A percentile compares a stretch with the other conserved stretches of the same genome.
These are phyloP conservation scores for Metellina segmentata DNA, from an alignment of 2,888 invertebrate species.

Conservation along the genomic window DNA sequence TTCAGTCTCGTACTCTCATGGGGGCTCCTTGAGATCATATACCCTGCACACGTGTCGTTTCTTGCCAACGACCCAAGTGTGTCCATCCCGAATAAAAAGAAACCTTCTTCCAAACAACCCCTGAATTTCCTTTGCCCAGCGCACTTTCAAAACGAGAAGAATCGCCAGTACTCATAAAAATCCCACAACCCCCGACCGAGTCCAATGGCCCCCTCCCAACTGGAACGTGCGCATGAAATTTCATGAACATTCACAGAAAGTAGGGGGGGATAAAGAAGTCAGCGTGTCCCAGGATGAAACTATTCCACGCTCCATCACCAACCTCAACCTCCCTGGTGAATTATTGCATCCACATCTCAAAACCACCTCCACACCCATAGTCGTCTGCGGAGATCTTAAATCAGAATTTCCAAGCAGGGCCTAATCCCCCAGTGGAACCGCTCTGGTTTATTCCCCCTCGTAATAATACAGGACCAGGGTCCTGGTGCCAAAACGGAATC, in stretches of 20 bases:
- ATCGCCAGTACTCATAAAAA: not conserved
- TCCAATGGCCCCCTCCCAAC: not conserved
- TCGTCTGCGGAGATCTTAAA: slow-evolving; percentile 29
- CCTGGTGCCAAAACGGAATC: slow-evolving; percentile 18
- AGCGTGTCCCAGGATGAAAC: not conserved
- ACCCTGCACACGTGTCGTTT: too few species aligned
- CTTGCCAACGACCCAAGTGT: too few species aligned
- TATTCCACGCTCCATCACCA: not conserved
- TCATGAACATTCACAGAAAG: slow-evolving; percentile 17
- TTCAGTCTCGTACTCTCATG: too few species aligned
- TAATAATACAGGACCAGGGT: slow-evolving; percentile 19
- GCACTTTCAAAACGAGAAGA: not conserved
- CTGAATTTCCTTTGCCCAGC: too few species aligned
- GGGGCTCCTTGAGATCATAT: too few species aligned
- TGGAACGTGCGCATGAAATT: slow-evolving; percentile 42
- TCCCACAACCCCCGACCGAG: not conserved
- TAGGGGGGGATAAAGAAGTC: not conserved
- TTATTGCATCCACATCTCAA: slow-evolving; percentile 24
- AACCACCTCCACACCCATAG: slow-evolving; percentile 44
- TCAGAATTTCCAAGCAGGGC: slow-evolving; percentile 46
- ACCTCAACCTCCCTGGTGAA: slow-evolving; percentile 5
- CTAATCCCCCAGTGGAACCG: slow-evolving; percentile 32
- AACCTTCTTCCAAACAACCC: too few species aligned
- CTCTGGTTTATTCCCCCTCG: slow-evolving; percentile 25
- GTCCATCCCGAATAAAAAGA: too few species aligned